Evolutionary conservation across 2,797 vertebrate species (phyloP).

Genomic region (Linurgus olivaceus): DNA sequence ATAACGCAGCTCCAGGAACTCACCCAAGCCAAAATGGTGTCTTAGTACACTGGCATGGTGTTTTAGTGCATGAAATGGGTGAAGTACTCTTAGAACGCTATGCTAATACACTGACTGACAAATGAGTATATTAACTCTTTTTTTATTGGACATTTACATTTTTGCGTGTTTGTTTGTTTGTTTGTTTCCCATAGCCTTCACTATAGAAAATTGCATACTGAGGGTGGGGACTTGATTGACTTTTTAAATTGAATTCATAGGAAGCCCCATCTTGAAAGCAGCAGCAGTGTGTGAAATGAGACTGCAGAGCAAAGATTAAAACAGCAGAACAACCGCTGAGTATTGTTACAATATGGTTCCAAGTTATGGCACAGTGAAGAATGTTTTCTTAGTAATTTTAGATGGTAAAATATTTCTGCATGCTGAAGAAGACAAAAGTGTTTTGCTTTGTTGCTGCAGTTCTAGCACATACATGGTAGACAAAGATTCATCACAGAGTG

Average conservation of each 20-base stretch:
- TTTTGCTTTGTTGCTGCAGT: background rate
- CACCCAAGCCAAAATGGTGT: background rate
- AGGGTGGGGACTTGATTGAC: background rate
- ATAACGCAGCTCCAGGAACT: background rate
- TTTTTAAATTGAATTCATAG: background rate
- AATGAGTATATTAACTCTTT: background rate
- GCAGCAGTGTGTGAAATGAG: background rate
- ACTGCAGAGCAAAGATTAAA: background rate
- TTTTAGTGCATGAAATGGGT: background rate
- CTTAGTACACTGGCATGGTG: background rate
- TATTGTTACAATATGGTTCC: background rate
- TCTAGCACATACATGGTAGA: fast-evolving
- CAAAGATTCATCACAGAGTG: background rate
- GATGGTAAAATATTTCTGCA: background rate
- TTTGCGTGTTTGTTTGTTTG: background rate
- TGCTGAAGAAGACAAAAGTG: background rate
- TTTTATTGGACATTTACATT: background rate
- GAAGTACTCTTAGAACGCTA: background rate
- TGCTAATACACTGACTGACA: background rate
- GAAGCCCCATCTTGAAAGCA: background rate
- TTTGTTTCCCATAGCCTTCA: background rate
- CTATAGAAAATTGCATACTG: background rate
- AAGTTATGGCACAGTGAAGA: background rate
- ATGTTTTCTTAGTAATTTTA: background rate
- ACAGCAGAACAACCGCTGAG: background rate